A percentile compares a stretch with the other conserved stretches of the same genome.
Evolutionary conservation across 2,797 vertebrate genomes (phyloP).

Genomic region (Leucoraja ocellata): DNA sequence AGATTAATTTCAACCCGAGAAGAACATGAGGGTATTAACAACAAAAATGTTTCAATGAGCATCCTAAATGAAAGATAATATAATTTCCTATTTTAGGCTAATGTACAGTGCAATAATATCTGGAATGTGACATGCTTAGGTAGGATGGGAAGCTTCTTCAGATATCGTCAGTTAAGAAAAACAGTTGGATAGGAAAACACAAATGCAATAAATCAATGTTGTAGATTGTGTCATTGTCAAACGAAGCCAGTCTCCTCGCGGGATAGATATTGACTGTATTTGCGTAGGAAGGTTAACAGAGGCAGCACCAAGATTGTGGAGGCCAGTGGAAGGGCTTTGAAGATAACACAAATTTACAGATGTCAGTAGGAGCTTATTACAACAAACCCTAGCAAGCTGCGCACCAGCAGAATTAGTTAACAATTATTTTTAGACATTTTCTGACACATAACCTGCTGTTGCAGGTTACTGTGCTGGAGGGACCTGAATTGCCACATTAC

Average conservation of each 20-base stretch:
- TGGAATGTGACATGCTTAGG: neutral
- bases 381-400: neutral
- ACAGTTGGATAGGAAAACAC: neutral
- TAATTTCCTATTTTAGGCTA: neutral
- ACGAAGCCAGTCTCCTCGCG: neutral
- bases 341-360: constrained; percentile 25
- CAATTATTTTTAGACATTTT: neutral
- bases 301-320: neutral
- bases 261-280: neutral
- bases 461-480: neutral
- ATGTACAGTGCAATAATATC: neutral
- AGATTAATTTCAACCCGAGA: neutral
- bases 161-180: constrained; percentile 21
- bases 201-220: neutral
- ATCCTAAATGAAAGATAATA: neutral
- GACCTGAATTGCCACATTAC: neutral
- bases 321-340: neutral
- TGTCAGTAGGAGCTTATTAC: constrained; percentile 10
- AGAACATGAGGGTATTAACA: neutral
- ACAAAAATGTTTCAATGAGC: too few relatives aligned
- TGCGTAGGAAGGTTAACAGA: constrained; percentile 16
- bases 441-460: neutral
- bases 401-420: neutral
- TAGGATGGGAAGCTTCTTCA: constrained; percentile 7
- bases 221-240: neutral